These are phyloP conservation scores for Acromyrmex heyeri DNA, from an alignment of 1,140 invertebrate species.

Conservation along the genomic window DNA sequence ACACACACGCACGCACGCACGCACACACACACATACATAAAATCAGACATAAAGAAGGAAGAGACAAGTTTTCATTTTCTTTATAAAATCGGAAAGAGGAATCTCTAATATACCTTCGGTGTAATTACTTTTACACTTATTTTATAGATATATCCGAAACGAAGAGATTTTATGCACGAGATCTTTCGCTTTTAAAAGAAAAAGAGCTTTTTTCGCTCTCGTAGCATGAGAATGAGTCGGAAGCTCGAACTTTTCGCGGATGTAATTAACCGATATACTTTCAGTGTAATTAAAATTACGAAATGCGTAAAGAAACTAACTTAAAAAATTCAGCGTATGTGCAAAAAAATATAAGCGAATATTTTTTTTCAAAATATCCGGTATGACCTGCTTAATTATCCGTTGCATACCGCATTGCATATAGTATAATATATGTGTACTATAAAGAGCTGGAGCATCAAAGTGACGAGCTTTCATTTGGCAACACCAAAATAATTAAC, in stretches of 20 bases:
- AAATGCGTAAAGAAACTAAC: conserved; percentile 30
- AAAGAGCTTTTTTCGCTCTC: neutral
- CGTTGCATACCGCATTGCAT: conserved; percentile 13
- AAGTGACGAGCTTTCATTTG: conserved; percentile 36
- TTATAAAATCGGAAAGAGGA: neutral
- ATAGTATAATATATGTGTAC: neutral
- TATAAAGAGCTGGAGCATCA: neutral
- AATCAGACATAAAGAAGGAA: neutral
- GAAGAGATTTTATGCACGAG: conserved; percentile 5
- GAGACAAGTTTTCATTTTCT: neutral
- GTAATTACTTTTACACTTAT: conserved; percentile 29
- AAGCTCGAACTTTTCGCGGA: neutral
- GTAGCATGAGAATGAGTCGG: neutral
- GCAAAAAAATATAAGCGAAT: conserved; percentile 48
- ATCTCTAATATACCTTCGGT: neutral
- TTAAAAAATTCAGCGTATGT: conserved; percentile 10
- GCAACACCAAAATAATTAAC: conserved; percentile 41
- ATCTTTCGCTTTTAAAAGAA: conserved; percentile 5
- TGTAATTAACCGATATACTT: conserved; percentile 58
- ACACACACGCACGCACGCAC: too few species aligned
- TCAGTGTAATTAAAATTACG: conserved; percentile 54
- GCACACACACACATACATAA: neutral
- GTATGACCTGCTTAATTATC: conserved; percentile 58
- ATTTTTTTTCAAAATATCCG: conserved; percentile 32
- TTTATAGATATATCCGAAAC: neutral